Conservation (phyloP, 2,113 vertebrate genomes). For the Nansenia antarctica region DNA sequence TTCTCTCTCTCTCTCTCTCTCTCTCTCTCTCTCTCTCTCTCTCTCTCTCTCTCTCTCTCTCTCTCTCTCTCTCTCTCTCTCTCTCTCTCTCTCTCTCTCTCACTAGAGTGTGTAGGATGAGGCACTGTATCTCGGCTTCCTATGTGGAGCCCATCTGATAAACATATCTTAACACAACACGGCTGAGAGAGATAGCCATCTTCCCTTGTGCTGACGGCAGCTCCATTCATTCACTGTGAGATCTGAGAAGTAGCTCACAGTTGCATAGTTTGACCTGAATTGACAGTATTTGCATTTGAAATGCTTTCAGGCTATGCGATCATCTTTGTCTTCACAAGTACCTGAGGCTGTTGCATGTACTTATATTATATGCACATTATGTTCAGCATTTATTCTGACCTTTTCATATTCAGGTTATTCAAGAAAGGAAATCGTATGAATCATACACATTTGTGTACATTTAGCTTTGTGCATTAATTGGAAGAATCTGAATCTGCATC, state of each 20-base stretch:
- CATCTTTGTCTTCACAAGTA: constrained; percentile 9
- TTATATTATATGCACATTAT: constrained; percentile 41
- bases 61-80: neutral
- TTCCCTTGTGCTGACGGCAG: constrained; percentile 45
- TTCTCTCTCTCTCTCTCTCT: neutral
- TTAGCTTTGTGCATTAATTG: neutral
- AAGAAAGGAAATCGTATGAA: too few species aligned
- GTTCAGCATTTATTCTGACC: neutral
- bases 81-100: constrained; percentile 12
- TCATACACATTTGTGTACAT: neutral
- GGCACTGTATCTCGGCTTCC: constrained; percentile 32
- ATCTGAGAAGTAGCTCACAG: constrained; percentile 34
- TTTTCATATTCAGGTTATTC: neutral
- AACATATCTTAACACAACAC: constrained; percentile 53
- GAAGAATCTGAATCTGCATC: too few species aligned
- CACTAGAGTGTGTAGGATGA: constrained; percentile 27
- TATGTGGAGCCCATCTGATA: constrained; percentile 62
- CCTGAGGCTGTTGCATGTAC: constrained; percentile 41
- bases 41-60: neutral
- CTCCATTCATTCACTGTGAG: constrained; percentile 38
- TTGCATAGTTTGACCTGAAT: constrained; percentile 54
- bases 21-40: neutral
- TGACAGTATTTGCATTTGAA: constrained; percentile 39
- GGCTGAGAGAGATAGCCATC: constrained; percentile 44
- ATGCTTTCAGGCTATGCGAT: constrained; percentile 22